A percentile compares a stretch with the other conserved stretches of the same genome.
phyloP scores from a whole-genome alignment of 2,888 invertebrate species.

The Hesperia comma region DNA sequence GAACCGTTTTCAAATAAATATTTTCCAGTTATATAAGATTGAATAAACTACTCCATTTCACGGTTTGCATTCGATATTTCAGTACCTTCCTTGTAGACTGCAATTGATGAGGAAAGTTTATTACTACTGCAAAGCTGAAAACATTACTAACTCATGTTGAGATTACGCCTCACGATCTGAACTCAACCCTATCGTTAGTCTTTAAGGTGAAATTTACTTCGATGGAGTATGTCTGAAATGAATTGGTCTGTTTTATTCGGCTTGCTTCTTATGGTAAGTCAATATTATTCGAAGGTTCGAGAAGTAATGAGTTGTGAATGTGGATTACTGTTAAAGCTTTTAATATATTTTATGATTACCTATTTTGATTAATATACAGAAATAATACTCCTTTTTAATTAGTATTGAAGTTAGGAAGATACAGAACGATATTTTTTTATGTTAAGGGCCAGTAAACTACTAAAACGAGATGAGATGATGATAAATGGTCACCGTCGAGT shows the following conservation, averaged over 20 bases:
- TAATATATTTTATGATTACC: no score
- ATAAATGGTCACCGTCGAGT: no score
- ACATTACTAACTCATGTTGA: conserved; percentile 9
- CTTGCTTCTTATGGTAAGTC: conserved; percentile 38
- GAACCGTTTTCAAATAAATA: conserved; percentile 4
- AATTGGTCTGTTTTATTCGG: conserved; percentile 38
- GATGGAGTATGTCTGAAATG: conserved; percentile 41
- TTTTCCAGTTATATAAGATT: conserved; percentile 8
- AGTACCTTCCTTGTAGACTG: conserved; percentile 10
- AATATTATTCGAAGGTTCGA: background rate
- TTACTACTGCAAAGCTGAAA: conserved; percentile 21
- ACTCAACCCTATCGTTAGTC: conserved; percentile 3
- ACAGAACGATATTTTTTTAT: no score
- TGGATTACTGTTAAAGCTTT: no score
- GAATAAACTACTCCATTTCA: conserved; percentile 50
- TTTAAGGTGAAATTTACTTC: background rate
- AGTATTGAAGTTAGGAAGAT: no score
- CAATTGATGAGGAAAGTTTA: conserved; percentile 36
- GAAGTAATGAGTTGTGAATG: background rate
- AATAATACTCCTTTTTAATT: no score
- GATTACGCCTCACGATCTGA: background rate
- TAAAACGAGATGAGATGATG: no score
- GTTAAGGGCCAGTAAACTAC: no score
- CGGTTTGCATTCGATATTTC: conserved; percentile 51
- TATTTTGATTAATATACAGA: no score